Percentiles rank a stretch among this genome's conserved stretches.
phyloP scores from a whole-genome alignment of 2,113 vertebrate species.

The Malurus alboscapulatus region DNA sequence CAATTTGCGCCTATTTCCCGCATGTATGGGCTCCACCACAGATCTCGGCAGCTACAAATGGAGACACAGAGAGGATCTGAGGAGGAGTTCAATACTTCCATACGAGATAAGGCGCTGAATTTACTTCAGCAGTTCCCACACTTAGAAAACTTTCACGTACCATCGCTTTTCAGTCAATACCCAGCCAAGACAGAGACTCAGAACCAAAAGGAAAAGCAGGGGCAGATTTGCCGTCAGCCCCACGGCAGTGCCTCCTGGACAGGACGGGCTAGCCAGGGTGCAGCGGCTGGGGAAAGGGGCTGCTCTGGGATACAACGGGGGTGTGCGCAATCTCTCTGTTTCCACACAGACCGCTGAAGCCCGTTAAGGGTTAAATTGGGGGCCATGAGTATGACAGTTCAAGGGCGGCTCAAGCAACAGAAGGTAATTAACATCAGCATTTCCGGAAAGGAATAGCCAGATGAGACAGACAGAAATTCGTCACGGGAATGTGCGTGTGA shows the following conservation, averaged over 20 bases:
- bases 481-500: too few species aligned
- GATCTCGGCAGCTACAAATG: neutral
- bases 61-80: accelerated
- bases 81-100: neutral
- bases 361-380: accelerated
- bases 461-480: neutral
- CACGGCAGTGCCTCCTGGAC: accelerated
- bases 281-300: neutral
- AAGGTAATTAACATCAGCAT: neutral
- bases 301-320: accelerated
- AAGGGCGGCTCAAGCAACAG: neutral
- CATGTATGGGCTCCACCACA: accelerated
- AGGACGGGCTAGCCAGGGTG: accelerated
- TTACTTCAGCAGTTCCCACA: neutral
- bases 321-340: accelerated
- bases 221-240: too few species aligned
- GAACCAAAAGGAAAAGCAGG: neutral
- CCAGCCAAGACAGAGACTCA: neutral
- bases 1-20: accelerated
- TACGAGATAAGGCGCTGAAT: accelerated
- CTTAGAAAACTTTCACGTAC: neutral
- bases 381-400: accelerated
- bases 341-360: neutral
- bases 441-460: neutral
- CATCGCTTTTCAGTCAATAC: neutral